Conservation (phyloP, 2,888 invertebrate species). For the Drosophila greeni region DNA sequence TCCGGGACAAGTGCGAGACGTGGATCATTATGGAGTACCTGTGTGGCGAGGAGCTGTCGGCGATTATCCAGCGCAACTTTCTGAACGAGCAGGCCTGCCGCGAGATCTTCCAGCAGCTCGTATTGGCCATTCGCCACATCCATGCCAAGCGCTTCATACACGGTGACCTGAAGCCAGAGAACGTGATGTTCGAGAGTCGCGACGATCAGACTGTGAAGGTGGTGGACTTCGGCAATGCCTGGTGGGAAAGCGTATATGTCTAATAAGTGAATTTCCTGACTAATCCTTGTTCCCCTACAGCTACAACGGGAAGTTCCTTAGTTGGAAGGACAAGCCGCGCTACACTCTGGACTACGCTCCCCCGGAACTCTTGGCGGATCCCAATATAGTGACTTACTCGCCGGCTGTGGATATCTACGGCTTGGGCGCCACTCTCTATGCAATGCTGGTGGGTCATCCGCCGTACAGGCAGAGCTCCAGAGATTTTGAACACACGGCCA, state of each 20-base stretch:
- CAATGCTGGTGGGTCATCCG: constrained; percentile 88
- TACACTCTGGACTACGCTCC: constrained; percentile 94
- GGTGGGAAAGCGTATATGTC: constrained; percentile 45
- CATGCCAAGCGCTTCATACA: constrained; percentile 92
- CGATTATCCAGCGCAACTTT: constrained; percentile 10
- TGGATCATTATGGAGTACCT: constrained; percentile 94
- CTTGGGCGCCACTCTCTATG: constrained; percentile 91
- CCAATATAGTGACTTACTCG: constrained; percentile 82
- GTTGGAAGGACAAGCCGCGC: constrained; percentile 84
- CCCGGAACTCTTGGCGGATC: constrained; percentile 88
- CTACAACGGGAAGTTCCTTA: constrained; percentile 57
- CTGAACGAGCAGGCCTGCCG: constrained; percentile 89
- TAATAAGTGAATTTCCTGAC: too few species aligned
- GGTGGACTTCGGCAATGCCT: constrained; percentile 97
- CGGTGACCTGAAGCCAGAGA: constrained; percentile 96
- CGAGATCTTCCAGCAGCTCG: constrained; percentile 89
- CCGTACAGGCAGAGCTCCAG: constrained; percentile 83
- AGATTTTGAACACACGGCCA: constrained; percentile 51
- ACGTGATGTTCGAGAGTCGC: constrained; percentile 73
- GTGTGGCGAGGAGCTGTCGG: constrained; percentile 87
- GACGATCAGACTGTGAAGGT: constrained; percentile 83
- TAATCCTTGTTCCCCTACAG: constrained; percentile 46
- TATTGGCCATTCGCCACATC: constrained; percentile 90
- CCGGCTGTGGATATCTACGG: constrained; percentile 98
- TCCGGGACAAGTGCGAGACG: constrained; percentile 88